phyloP scores from a whole-genome alignment of 2,888 invertebrate genomes.

The Phalera bucephala region DNA sequence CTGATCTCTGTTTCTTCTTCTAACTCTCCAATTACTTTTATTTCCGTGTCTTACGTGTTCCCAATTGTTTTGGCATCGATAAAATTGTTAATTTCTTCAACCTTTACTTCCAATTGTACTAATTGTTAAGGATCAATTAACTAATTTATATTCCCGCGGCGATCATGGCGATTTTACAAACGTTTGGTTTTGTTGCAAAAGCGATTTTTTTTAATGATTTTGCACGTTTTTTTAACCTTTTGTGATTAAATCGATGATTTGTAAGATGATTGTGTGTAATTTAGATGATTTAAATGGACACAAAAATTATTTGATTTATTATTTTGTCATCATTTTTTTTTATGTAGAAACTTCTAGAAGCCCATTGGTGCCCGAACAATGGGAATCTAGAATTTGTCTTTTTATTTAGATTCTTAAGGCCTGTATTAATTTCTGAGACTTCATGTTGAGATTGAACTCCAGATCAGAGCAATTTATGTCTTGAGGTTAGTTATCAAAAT shows the following conservation, averaged over 20 bases:
- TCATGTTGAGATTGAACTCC: too few species aligned
- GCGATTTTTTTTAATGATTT: conserved; percentile 36
- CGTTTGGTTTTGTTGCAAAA: conserved; percentile 56
- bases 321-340: conserved; percentile 11
- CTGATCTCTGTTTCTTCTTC: conserved; percentile 6
- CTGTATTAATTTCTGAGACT: too few species aligned
- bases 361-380: conserved; percentile 63
- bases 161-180: conserved; percentile 35
- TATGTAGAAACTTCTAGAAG: conserved; percentile 24
- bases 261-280: conserved; percentile 30
- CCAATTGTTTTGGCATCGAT: conserved; percentile 6
- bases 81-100: conserved; percentile 6
- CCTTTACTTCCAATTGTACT: conserved; percentile 15
- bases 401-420: too few species aligned
- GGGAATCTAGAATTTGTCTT: conserved; percentile 31
- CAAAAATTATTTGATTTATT: too few species aligned
- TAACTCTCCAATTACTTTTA: conserved; percentile 6
- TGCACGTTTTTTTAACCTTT: conserved; percentile 49
- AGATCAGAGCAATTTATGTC: too few species aligned
- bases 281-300: too few species aligned
- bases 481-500: neutral
- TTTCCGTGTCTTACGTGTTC: conserved; percentile 13
- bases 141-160: conserved; percentile 14
- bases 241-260: conserved; percentile 47
- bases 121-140: conserved; percentile 15